phyloP scores from a whole-genome alignment of 92 coral and sea anemone species.

The Siderastrea radians region DNA sequence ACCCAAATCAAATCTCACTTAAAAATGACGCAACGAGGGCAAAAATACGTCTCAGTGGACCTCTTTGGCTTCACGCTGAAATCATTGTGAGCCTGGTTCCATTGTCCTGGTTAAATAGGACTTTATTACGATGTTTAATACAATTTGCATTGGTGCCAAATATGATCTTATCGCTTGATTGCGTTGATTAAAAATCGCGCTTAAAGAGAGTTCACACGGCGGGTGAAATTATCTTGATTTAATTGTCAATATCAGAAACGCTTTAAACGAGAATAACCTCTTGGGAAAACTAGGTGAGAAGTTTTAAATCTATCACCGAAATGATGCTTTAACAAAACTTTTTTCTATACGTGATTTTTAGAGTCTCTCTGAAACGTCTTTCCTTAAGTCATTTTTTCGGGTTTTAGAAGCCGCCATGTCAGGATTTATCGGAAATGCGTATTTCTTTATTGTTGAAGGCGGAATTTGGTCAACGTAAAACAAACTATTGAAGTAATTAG shows the following conservation, averaged over 20 bases:
- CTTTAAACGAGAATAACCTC: constrained; percentile 16
- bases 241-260: constrained; percentile 30
- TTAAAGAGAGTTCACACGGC: constrained; percentile 31
- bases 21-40: constrained; percentile 13
- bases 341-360: background rate
- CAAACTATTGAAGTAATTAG: constrained; percentile 79
- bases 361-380: constrained; percentile 6
- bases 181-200: constrained; percentile 48
- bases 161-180: constrained; percentile 39
- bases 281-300: background rate
- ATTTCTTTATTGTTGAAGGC: constrained; percentile 69
- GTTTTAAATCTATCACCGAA: background rate
- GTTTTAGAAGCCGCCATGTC: constrained; percentile 41
- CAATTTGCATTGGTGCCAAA: constrained; percentile 77
- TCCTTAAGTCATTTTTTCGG: constrained; percentile 22
- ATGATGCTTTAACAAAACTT: background rate
- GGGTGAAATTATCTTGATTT: constrained; percentile 42
- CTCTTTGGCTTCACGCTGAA: constrained; percentile 29
- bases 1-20: background rate
- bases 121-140: constrained; percentile 68
- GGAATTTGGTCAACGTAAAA: constrained; percentile 70
- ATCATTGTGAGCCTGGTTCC: constrained; percentile 44
- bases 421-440: constrained; percentile 62
- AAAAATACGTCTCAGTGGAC: constrained; percentile 43
- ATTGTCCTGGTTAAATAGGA: constrained; percentile 73